These are phyloP conservation scores for Corticium candelabrum DNA, from an alignment of 37 sponge, comb jelly and placozoan genomes.

Conservation along the genomic window DNA sequence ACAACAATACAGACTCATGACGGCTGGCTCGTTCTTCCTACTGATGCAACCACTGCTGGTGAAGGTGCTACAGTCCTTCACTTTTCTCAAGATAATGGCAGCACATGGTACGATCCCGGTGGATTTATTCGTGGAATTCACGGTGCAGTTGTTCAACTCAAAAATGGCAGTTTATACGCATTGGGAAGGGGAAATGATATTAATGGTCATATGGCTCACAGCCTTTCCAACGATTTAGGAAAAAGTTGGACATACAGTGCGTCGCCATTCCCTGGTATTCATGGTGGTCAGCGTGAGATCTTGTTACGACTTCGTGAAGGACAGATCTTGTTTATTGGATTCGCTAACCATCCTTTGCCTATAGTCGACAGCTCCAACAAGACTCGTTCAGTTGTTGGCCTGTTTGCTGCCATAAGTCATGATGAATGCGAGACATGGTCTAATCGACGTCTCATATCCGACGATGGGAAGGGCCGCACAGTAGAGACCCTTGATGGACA, in stretches of 20 bases:
- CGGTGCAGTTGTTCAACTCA: slow-evolving; percentile 6
- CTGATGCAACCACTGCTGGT: neutral
- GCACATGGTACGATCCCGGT: neutral
- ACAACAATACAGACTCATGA: neutral
- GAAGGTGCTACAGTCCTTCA: neutral
- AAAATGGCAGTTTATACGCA: neutral
- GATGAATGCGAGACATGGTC: neutral
- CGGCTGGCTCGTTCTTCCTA: neutral
- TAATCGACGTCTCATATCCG: neutral
- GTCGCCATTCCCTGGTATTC: slow-evolving; percentile 10
- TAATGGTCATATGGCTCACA: neutral
- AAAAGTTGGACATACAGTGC: neutral
- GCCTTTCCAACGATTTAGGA: slow-evolving; percentile 5
- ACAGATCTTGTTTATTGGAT: neutral
- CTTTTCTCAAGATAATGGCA: neutral
- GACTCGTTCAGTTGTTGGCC: neutral
- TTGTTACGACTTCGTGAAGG: neutral
- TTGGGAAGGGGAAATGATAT: slow-evolving; percentile 2
- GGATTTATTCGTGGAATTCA: neutral
- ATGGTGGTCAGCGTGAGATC: slow-evolving; percentile 8
- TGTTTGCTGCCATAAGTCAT: neutral
- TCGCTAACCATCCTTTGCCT: neutral
- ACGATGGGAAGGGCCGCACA: slow-evolving; percentile 8
- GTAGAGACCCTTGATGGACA: slow-evolving; percentile 2
- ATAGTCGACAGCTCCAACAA: neutral